phyloP scores from a whole-genome alignment of 2,888 invertebrate genomes.

The Crocallis elinguaria region DNA sequence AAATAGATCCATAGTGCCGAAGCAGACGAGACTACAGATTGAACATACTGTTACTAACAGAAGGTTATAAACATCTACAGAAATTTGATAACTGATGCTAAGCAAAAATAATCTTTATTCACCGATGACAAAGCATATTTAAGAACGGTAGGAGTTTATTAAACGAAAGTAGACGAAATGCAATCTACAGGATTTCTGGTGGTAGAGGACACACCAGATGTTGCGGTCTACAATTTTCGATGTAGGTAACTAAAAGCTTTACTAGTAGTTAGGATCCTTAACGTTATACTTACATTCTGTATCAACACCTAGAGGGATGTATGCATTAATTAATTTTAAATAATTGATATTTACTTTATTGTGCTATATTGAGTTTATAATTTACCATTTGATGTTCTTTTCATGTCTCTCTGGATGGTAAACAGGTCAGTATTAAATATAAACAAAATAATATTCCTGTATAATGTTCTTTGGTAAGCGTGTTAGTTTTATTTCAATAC shows the following conservation, averaged over 20 bases:
- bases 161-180: constrained; percentile 67
- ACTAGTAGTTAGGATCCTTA: constrained; percentile 55
- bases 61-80: constrained; percentile 60
- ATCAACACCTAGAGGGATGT: no score
- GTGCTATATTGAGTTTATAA: background rate
- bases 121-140: constrained; percentile 18
- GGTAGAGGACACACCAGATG: constrained; percentile 70
- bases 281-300: background rate
- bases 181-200: constrained; percentile 72
- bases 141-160: constrained; percentile 2
- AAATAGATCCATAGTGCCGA: constrained; percentile 70
- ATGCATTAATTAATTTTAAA: no score
- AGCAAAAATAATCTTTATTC: constrained; percentile 44
- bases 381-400: no score
- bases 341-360: background rate
- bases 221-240: constrained; percentile 78
- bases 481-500: no score
- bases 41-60: constrained; percentile 57
- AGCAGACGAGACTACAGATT: constrained; percentile 78
- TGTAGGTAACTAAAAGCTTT: constrained; percentile 78
- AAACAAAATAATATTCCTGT: no score
- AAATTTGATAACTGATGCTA: constrained; percentile 38
- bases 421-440: constrained; percentile 22
- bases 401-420: constrained; percentile 24
- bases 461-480: no score